These are phyloP conservation scores for Oryzias curvinotus DNA, from an alignment of 2,113 vertebrate genomes.

Conservation along the genomic window DNA sequence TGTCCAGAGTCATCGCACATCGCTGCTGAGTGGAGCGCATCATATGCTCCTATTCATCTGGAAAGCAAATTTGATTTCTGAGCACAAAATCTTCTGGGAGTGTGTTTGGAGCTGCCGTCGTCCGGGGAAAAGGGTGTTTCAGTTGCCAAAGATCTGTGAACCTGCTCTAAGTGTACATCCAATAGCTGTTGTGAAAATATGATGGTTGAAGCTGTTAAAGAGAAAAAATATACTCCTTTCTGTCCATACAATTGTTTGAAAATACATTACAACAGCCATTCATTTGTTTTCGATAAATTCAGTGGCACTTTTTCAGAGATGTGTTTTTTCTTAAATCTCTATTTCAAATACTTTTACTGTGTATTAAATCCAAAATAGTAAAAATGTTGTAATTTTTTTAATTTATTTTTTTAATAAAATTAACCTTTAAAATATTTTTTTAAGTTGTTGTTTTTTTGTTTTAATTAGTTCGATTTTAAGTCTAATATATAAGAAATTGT, in stretches of 20 bases:
- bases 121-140: not conserved
- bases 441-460: too few relatives aligned
- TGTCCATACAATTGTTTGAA: not conserved
- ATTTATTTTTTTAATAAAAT: too few relatives aligned
- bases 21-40: conserved; percentile 34
- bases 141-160: conserved; percentile 2
- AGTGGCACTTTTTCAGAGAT: fast-evolving
- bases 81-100: conserved; percentile 24
- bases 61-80: conserved; percentile 22
- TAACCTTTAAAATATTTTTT: too few relatives aligned
- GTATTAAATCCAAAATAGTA: too few relatives aligned
- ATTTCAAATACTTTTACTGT: too few relatives aligned
- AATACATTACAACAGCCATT: not conserved
- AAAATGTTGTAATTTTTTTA: too few relatives aligned
- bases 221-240: not conserved
- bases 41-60: conserved; percentile 45
- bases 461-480: too few relatives aligned
- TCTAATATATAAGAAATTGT: too few relatives aligned
- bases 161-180: too few relatives aligned
- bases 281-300: not conserved
- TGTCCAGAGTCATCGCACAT: conserved; percentile 60
- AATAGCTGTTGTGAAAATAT: too few relatives aligned
- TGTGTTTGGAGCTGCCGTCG: conserved; percentile 12
- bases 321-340: too few relatives aligned
- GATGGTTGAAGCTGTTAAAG: too few relatives aligned